Evolutionary conservation across 2,797 vertebrate genomes (phyloP), one percentile per base, ranked within the genome.

Genomic region (Cirrhinus molitorella): DNA sequence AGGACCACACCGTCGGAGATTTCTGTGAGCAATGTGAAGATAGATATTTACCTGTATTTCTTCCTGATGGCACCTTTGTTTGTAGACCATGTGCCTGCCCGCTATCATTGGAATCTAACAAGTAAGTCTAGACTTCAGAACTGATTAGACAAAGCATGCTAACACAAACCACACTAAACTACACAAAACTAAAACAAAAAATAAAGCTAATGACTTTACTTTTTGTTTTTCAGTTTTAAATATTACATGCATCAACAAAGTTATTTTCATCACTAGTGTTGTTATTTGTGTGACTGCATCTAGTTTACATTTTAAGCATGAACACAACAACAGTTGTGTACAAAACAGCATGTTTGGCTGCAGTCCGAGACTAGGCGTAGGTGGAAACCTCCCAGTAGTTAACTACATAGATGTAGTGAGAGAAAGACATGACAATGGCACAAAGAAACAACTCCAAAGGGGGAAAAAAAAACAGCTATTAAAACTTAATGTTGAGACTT

Each of bases 51-150:
- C 87, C 94, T 7, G 92, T 94, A 0, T 78, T 53, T 74, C 89
- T 89, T 68, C 87, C 59, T 87, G 93, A 88, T 7, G 89, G 87
- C 91, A 93, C 57, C 84, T 89, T 12, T 31, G 88, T 90, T 87
- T 99, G 98, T 89, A 90, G 92, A 73, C 96, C 96, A 0, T 99
- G 98, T 23, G 94, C 97, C 68, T 99, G 98, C 68, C 98, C 98
- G 0, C 90, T 98, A 14, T 92, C 97, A 5, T 79, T 91, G 0
- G 83, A 89, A 74, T 93, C 95, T 74, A 96, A 96, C 87, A 96
- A 95, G 96, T 96, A 90, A 90, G 93, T 72, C 17, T 11, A 53
- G 21, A 37, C 7, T 10, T 57, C 6, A 57, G 21, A 31, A 37
- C 51, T 55, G 31, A 9, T 12, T 40, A 40, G 3, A 55, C 12